These are phyloP conservation scores for Bergia puertoricense DNA, from an alignment of 92 coral and sea anemone species.

Conservation along the genomic window DNA sequence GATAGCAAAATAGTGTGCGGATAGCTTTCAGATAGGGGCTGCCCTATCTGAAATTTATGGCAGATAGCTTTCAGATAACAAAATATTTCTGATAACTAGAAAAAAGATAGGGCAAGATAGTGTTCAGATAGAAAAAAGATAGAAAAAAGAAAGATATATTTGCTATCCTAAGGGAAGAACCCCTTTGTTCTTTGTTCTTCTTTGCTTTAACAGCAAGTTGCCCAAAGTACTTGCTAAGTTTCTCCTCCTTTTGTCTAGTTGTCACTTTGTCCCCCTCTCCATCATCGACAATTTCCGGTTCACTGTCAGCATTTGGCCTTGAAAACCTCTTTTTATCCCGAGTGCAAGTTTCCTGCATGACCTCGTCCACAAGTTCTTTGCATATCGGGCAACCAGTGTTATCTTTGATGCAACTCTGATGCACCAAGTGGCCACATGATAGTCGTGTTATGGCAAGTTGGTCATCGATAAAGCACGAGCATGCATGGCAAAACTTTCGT, in stretches of 20 bases:
- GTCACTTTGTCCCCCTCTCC: conserved; percentile 7
- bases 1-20: no score
- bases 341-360: conserved; percentile 26
- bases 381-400: conserved; percentile 7
- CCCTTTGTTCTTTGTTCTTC: background rate
- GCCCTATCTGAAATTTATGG: conserved; percentile 13
- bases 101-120: conserved; percentile 26
- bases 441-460: background rate
- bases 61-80: conserved; percentile 31
- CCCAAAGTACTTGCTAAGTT: conserved; percentile 35
- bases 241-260: conserved; percentile 36
- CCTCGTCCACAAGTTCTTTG: background rate
- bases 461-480: conserved; percentile 10
- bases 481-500: conserved; percentile 33
- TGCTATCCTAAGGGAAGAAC: no score
- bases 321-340: background rate
- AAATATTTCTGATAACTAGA: conserved; percentile 25
- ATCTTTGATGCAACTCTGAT: background rate
- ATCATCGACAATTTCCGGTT: background rate
- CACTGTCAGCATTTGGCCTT: no score
- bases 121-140: background rate
- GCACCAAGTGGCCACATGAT: conserved; percentile 42
- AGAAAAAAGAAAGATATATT: no score
- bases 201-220: conserved; percentile 38
- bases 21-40: conserved; percentile 15